phyloP scores from a whole-genome alignment of 1,140 invertebrate genomes.

The Bombus sibiricus region DNA sequence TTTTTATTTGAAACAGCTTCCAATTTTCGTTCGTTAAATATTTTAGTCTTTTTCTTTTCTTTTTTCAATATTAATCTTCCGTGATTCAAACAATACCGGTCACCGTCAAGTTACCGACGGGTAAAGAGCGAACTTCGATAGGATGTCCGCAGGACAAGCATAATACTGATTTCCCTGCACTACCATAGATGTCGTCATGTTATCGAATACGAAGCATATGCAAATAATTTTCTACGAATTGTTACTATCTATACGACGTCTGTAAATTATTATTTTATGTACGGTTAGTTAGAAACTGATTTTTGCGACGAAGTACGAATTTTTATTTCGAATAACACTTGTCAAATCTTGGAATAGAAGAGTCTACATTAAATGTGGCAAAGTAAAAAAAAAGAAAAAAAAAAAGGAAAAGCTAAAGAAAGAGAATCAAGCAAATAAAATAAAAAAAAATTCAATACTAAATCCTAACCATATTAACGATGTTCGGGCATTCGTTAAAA shows the following conservation, averaged over 20 bases:
- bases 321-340: background rate
- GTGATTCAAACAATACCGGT: background rate
- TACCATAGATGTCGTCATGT: background rate
- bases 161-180: background rate
- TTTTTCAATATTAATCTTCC: background rate
- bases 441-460: background rate
- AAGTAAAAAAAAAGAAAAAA: too few species aligned
- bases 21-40: background rate
- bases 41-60: background rate
- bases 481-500: conserved; percentile 32
- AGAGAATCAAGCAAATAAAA: background rate
- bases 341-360: background rate
- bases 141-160: background rate
- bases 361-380: background rate
- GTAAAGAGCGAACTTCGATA: too few species aligned
- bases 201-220: background rate
- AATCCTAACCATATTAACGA: background rate
- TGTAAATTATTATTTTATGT: background rate
- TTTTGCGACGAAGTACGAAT: background rate
- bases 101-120: background rate
- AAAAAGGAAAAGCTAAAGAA: background rate
- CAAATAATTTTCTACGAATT: background rate
- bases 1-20: background rate
- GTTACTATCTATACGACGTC: background rate
- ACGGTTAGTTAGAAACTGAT: background rate